Conservation (phyloP, 1,140 invertebrate genomes). For the Protaetia brevitarsis region DNA sequence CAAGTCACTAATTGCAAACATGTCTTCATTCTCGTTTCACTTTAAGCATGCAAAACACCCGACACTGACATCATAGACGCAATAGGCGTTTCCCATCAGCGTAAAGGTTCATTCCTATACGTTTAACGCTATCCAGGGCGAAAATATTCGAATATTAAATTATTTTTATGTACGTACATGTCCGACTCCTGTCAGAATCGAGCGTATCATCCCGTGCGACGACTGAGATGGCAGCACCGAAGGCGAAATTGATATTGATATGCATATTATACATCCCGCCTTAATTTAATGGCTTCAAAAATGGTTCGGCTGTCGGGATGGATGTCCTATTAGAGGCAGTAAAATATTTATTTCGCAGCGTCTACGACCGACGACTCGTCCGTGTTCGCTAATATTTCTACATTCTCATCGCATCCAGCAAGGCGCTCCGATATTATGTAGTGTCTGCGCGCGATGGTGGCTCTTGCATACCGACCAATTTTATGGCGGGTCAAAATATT, state of each 20-base stretch:
- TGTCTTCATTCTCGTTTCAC: too few species aligned
- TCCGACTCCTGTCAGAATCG: background rate
- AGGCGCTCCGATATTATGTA: background rate
- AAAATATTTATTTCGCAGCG: constrained; percentile 17
- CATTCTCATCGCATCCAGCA: background rate
- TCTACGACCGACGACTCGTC: constrained; percentile 1
- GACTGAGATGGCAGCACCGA: too few species aligned
- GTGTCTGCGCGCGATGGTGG: background rate
- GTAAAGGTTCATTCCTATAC: too few species aligned
- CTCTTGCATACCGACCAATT: background rate
- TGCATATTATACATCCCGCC: constrained; percentile 4
- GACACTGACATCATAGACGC: too few species aligned
- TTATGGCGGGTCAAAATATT: constrained; percentile 14
- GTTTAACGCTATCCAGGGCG: background rate
- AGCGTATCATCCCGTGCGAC: background rate
- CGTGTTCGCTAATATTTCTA: constrained; percentile 5
- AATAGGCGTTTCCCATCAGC: too few species aligned
- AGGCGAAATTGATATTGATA: too few species aligned
- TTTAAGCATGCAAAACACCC: too few species aligned
- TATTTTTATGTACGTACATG: constrained; percentile 15
- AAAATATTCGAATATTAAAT: constrained; percentile 18
- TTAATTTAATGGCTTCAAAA: constrained; percentile 17
- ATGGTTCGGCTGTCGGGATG: background rate
- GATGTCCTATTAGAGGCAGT: constrained; percentile 11
- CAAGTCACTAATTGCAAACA: too few species aligned